Base-by-base conservation (phyloP, 23 tunicate species). In the Halocynthia roretzi region DNA sequence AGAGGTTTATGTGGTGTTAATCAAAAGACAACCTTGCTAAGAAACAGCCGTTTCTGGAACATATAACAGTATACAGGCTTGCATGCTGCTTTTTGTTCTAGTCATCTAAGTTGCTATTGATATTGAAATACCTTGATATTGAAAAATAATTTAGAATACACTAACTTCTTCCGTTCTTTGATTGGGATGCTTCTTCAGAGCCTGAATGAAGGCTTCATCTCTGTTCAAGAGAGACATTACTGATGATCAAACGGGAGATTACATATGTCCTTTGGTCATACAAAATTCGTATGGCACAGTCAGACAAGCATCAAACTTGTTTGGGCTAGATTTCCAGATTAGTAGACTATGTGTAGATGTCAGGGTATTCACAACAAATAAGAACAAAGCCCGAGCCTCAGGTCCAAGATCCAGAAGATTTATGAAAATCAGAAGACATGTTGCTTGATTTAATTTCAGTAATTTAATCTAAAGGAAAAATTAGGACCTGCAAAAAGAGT, bases 151-250 rank as follows among this genome's bases (percentile, higher is more conserved):
- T 15, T n/a, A 60, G 18, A 15, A 15, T 21, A 50, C 9, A 12
- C 62, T 74, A 8, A 74, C 78, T 48, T 74, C 5, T 52, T 74
- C 22, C 10, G 62, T 56, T 50, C 78, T 53, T 56, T 74, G 62
- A 53, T 50, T 74, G 55, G 78, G 78, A 54, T 74, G 55, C 78
- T 74, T 74, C 56, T 74, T 74, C 22, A 89, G 81, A 22, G 96
- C 96, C 53, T 77, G 80, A 50, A 89, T 50, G 68, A 89, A 83
- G 50, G 79, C 96, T 21, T 80, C 76, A 87, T 89, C 96, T 68
- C 64, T 51, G 54, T 78, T 85, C 21, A 80, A 48, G 66, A 83
- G 70, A 49, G 96, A 80, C 96, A 89, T 89, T 83, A 65, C 19
- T 31, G 44, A 31, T 31, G 44, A 31, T 31, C 44, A 31, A 31